Evolutionary conservation across 1,140 invertebrate species (phyloP), one percentile per base, ranked within the genome.

Genomic region (Heliconius hermathena): DNA sequence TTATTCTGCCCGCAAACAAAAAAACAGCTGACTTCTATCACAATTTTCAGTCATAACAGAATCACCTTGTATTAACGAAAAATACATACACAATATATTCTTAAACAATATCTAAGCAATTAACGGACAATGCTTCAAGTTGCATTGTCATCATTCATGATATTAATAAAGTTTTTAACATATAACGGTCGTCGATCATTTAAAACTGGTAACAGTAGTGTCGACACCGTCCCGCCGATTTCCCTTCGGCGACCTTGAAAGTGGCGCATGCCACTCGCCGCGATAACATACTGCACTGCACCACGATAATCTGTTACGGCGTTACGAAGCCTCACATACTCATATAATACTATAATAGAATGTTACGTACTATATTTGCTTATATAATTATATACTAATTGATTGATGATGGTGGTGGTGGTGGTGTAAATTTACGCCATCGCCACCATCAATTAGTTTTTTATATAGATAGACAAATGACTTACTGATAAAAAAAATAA

Each of bases 181-280:
- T 90, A 87, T 88, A 90, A 88, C 87, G 83, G 80, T 83, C 77
- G 79, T 83, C 85, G 83, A 80, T 84, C 78, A 80, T 82, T 80
- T 80, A 84, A 82, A 81, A 80, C 75, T 83, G 86, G 80, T 88
- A 87, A 81, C 84, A 82, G 85, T 82, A 81, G 80, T 91, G 89
- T 89, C 88, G 87, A 90, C 88, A 92, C 84, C 82, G 46, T 86
- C 80, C 84, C 87, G 88, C 87, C 88, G 88, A 90, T 93, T 93
- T 94, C 89, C 91, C 91, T 91, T 92, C 90, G 88, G 87, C 88
- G 93, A 92, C 93, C 93, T 94, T 93, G 92, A 80, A 85, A 85
- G 76, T 81, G 77, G 82, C 81, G 85, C 85, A 80, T 81, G 80
- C 81, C 87, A 83, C 85, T 87, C 88, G 85, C 82, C 82, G 78